phyloP scores from a whole-genome alignment of 2,888 invertebrate genomes.

The Tethea ocularis region DNA sequence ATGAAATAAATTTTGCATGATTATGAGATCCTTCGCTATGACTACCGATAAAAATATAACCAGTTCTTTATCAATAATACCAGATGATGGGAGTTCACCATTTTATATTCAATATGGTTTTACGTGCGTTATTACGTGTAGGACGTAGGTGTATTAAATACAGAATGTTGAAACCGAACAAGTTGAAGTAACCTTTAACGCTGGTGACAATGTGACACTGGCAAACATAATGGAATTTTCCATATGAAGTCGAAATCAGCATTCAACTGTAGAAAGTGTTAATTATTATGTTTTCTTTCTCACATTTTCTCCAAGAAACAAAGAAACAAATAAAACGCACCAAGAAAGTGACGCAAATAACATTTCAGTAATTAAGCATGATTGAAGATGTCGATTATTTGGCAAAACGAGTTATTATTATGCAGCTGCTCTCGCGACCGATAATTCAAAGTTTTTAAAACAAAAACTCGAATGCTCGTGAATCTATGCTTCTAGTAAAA shows the following conservation, averaged over 20 bases:
- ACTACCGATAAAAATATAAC: slow-evolving; percentile 16
- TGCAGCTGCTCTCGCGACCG: neutral
- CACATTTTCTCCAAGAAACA: slow-evolving; percentile 49
- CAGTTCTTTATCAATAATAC: slow-evolving; percentile 23
- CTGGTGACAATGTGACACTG: neutral
- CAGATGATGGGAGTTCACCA: slow-evolving; percentile 12
- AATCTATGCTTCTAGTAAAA: neutral
- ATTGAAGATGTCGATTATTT: slow-evolving; percentile 10
- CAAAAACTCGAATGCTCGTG: neutral
- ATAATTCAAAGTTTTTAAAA: neutral
- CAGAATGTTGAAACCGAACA: slow-evolving; percentile 19
- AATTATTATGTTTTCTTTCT: slow-evolving; percentile 47
- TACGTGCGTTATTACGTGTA: neutral
- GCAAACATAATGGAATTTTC: slow-evolving; percentile 23
- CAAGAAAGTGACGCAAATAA: neutral
- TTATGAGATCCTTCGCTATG: neutral
- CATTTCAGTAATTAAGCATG: neutral
- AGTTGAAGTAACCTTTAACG: slow-evolving; percentile 21
- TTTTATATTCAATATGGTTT: neutral
- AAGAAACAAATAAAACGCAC: slow-evolving; percentile 23
- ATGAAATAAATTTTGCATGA: neutral
- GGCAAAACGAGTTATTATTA: slow-evolving; percentile 6
- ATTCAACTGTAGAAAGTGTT: slow-evolving; percentile 37
- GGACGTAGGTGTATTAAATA: no score
- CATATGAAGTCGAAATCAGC: slow-evolving; percentile 24